Evolutionary conservation across 2,888 invertebrate species (phyloP).

Genomic region (Vesta saturnalis): DNA sequence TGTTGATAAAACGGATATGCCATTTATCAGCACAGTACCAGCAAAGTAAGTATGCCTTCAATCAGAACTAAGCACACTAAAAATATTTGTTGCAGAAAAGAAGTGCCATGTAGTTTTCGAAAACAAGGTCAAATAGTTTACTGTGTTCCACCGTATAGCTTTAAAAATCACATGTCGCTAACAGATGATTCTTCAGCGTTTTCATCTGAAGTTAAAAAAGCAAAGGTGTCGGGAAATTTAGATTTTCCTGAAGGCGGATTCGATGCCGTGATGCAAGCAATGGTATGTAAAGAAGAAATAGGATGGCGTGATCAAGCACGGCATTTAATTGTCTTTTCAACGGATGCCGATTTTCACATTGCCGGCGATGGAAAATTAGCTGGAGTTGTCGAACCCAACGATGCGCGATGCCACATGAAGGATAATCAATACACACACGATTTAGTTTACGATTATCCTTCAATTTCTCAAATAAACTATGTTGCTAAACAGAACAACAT

Average conservation of each 20-base stretch:
- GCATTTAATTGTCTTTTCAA: constrained; percentile 80
- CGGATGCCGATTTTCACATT: constrained; percentile 79
- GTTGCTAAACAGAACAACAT: constrained; percentile 74
- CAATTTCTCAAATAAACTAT: constrained; percentile 73
- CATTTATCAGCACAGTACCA: constrained; percentile 65
- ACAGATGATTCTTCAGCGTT: constrained; percentile 66
- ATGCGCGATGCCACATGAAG: constrained; percentile 73
- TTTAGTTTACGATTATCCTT: constrained; percentile 79
- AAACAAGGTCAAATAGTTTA: constrained; percentile 25
- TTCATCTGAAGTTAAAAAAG: constrained; percentile 57
- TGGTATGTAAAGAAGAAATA: constrained; percentile 75
- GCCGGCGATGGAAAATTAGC: constrained; percentile 82
- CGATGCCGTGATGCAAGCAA: constrained; percentile 88
- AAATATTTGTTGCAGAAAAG: not conserved
- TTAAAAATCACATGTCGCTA: constrained; percentile 76
- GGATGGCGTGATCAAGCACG: constrained; percentile 80
- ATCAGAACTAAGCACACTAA: constrained; percentile 44
- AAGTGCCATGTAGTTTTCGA: constrained; percentile 50
- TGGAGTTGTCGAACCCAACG: constrained; percentile 76
- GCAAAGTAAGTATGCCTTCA: constrained; percentile 56
- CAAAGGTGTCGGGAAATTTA: constrained; percentile 65
- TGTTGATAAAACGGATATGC: constrained; percentile 74
- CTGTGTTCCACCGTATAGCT: constrained; percentile 74
- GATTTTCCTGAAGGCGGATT: constrained; percentile 78
- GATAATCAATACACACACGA: constrained; percentile 68